Evolutionary conservation across 1,140 invertebrate genomes (phyloP).

Genomic region (Ceratosolen fusciceps): DNA sequence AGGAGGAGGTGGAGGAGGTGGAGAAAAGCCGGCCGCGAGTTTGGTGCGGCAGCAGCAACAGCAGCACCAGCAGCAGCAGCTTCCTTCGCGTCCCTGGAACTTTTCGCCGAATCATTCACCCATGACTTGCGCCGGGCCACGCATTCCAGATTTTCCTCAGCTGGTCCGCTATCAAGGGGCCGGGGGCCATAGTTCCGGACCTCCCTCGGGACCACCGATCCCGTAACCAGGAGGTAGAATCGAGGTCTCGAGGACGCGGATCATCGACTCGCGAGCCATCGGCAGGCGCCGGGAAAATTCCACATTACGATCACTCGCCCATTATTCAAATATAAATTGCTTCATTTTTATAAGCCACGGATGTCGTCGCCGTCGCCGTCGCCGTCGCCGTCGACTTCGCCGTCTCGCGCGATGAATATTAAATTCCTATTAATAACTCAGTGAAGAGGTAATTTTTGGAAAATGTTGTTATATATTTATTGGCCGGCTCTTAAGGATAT

Average conservation of each 20-base stretch:
- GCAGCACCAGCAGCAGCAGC: too few species aligned
- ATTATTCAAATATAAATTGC: slow-evolving; percentile 10
- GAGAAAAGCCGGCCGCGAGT: too few species aligned
- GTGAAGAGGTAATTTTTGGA: slow-evolving; percentile 5
- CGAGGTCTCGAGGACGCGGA: too few species aligned
- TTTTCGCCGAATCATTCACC: too few species aligned
- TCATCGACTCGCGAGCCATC: background rate
- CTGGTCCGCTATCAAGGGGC: slow-evolving; percentile 22
- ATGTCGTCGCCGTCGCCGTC: background rate
- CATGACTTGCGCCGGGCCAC: background rate
- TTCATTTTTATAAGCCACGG: background rate
- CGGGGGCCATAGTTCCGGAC: too few species aligned
- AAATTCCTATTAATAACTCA: slow-evolving; percentile 6
- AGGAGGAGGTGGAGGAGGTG: too few species aligned
- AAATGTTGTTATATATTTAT: slow-evolving; percentile 33
- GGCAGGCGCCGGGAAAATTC: background rate
- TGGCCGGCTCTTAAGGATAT: background rate
- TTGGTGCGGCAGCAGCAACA: too few species aligned
- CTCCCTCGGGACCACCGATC: too few species aligned
- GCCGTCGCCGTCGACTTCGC: too few species aligned
- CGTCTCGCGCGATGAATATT: slow-evolving; percentile 10
- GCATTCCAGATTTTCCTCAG: slow-evolving; percentile 37
- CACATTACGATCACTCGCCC: background rate
- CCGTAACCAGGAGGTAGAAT: too few species aligned
- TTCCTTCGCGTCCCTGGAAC: too few species aligned